These are phyloP conservation scores for Eupeodes latifasciatus DNA, from an alignment of 2,888 invertebrate genomes.

Conservation along the genomic window DNA sequence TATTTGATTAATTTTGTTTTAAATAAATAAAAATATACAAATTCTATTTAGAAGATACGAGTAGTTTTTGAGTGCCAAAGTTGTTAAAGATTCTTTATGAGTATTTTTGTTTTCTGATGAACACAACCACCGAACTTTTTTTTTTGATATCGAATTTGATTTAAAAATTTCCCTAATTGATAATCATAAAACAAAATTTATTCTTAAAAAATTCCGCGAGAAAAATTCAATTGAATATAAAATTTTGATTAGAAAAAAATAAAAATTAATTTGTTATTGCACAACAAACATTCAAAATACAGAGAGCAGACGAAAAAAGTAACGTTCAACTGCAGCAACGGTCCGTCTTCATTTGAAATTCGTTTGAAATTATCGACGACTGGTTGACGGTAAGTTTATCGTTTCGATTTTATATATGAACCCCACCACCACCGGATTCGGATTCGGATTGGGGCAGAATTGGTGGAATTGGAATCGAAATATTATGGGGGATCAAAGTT, in stretches of 20 bases:
- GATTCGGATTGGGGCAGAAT: slow-evolving; percentile 41
- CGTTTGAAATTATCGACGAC: slow-evolving; percentile 77
- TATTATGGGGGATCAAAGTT: slow-evolving; percentile 63
- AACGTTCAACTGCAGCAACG: slow-evolving; percentile 70
- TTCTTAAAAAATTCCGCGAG: slow-evolving; percentile 4
- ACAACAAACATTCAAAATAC: slow-evolving; percentile 58
- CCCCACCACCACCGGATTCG: slow-evolving; percentile 64
- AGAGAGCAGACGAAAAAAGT: slow-evolving; percentile 27
- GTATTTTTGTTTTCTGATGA: slow-evolving; percentile 22
- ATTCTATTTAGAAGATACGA: slow-evolving; percentile 32
- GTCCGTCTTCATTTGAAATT: slow-evolving; percentile 77
- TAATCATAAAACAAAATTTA: background rate
- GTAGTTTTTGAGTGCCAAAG: slow-evolving; percentile 43
- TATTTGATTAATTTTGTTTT: slow-evolving; percentile 49
- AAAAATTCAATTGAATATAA: background rate
- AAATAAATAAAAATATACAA: slow-evolving; percentile 50
- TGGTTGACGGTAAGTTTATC: slow-evolving; percentile 75
- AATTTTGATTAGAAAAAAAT: slow-evolving; percentile 11
- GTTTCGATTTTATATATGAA: slow-evolving; percentile 77
- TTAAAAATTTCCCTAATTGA: background rate
- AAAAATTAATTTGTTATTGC: slow-evolving; percentile 38
- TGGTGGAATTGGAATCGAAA: slow-evolving; percentile 58
- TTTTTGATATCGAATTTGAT: background rate
- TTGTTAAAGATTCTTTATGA: slow-evolving; percentile 37
- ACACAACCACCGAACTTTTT: slow-evolving; percentile 42